These are phyloP conservation scores for Pogonomyrmex californicus DNA, from an alignment of 1,140 invertebrate species.

Conservation along the genomic window DNA sequence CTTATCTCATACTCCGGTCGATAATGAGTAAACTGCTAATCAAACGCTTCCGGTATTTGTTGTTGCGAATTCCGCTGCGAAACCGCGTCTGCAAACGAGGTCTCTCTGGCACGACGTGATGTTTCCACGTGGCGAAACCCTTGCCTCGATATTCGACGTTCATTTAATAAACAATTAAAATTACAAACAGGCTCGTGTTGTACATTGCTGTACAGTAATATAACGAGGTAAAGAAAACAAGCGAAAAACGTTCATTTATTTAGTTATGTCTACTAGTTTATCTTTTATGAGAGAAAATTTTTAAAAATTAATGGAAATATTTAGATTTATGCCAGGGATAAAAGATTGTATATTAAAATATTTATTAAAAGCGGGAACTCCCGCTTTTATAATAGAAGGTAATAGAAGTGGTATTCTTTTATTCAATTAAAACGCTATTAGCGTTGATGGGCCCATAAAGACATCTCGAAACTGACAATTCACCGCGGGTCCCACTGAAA, in stretches of 20 bases:
- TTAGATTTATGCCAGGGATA: background rate
- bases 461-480: conserved; percentile 50
- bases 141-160: background rate
- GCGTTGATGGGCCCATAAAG: conserved; percentile 45
- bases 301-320: background rate
- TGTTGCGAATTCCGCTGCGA: conserved; percentile 27
- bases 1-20: conserved; percentile 61
- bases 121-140: background rate
- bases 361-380: conserved; percentile 39
- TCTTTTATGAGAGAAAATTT: background rate
- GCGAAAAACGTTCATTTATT: background rate
- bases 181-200: no score
- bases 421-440: conserved; percentile 52
- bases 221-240: no score
- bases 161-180: background rate
- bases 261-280: background rate
- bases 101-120: conserved; percentile 10
- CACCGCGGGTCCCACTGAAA: conserved; percentile 18
- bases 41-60: conserved; percentile 76
- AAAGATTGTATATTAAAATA: conserved; percentile 28
- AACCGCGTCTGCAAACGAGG: background rate
- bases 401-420: conserved; percentile 23
- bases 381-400: background rate
- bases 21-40: conserved; percentile 80
- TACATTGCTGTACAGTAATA: no score